Base-by-base conservation (phyloP, 1,140 invertebrate species). In the Dolichoris vasculosae region DNA sequence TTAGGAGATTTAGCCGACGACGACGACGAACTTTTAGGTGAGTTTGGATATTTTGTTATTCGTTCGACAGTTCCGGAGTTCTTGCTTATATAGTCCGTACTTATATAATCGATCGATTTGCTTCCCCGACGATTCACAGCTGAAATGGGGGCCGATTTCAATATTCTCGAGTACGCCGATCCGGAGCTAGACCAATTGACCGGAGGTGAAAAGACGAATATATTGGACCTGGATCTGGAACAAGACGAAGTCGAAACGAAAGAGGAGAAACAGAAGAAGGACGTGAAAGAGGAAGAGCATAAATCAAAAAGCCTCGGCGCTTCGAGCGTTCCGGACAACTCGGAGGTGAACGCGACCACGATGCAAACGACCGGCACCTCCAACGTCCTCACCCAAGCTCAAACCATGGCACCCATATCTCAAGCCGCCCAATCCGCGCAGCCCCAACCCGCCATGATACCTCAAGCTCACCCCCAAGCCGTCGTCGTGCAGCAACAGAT, bases 91-190 rank as follows among this genome's bases (percentile, higher is more conserved):
- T 38, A 83, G 51, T 83, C 55, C 26, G 13, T 15, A 48, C 35
- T 35, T n/a, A 84, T 35, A 51, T 77, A 59, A 20, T 32, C 87
- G 84, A 79, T 77, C 38, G 38, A 4, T 11, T 32, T 26, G 26
- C 64, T 73, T 73, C n/a, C 1, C n/a, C 26, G n/a, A 55, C 63
- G 23, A n/a, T 90, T 94, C 87, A 93, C 94, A 94, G 97, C 96
- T 51, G 96, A 97, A 94, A 97, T 98, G 94, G 97, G 97, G 26
- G 96, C 97, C 90, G 98, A 98, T 92, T 99, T 99, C 93, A 99
- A 99, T 91, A 98, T 99, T 89, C 91, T 99, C 63, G 97, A 98
- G 92, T 99, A 98, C 94, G 98, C 97, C 0, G 98, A 99, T 95
- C 97, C 98, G 1, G 98, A 99, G 92, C 93, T 98, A n/a, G 97